Percentiles rank a stretch among this genome's conserved stretches.
phyloP scores from a whole-genome alignment of 2,113 vertebrate genomes.

The Centropristis striata region DNA sequence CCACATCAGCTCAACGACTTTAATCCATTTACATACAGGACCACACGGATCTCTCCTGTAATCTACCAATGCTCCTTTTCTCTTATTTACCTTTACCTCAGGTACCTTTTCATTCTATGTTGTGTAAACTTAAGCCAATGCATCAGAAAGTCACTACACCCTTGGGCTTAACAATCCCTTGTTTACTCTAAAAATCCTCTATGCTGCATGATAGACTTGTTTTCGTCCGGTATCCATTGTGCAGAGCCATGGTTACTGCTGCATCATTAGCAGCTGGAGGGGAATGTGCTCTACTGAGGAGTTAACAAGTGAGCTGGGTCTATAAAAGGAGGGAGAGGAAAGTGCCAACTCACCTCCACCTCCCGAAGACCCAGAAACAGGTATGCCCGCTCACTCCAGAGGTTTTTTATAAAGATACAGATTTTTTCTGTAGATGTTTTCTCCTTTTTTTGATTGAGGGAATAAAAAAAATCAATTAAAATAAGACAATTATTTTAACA shows the following conservation, averaged over 20 bases:
- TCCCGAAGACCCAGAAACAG: conserved; percentile 35
- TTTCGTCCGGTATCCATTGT: conserved; percentile 28
- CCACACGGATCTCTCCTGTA: conserved; percentile 9
- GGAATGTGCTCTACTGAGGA: neutral
- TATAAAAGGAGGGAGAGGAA: conserved; percentile 64
- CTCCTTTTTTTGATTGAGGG: too few species aligned
- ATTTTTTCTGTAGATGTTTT: too few species aligned
- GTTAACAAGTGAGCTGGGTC: neutral
- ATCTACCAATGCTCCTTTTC: conserved; percentile 24
- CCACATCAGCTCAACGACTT: neutral
- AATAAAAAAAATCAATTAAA: neutral
- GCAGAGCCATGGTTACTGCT: conserved; percentile 21
- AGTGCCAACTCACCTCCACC: conserved; percentile 16
- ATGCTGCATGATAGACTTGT: conserved; percentile 31
- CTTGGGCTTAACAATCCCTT: conserved; percentile 36
- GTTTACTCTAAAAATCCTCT: conserved; percentile 63
- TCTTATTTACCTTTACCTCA: conserved; percentile 64
- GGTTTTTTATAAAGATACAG: neutral
- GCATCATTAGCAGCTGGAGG: conserved; percentile 27
- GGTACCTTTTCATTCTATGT: conserved; percentile 22
- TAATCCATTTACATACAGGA: conserved; percentile 59
- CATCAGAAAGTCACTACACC: conserved; percentile 49
- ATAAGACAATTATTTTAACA: neutral
- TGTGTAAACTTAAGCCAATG: conserved; percentile 39
- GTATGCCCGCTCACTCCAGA: conserved; percentile 34